Conservation (phyloP, 64 coral and sea anemone genomes). For the Pachyseris speciosa region DNA sequence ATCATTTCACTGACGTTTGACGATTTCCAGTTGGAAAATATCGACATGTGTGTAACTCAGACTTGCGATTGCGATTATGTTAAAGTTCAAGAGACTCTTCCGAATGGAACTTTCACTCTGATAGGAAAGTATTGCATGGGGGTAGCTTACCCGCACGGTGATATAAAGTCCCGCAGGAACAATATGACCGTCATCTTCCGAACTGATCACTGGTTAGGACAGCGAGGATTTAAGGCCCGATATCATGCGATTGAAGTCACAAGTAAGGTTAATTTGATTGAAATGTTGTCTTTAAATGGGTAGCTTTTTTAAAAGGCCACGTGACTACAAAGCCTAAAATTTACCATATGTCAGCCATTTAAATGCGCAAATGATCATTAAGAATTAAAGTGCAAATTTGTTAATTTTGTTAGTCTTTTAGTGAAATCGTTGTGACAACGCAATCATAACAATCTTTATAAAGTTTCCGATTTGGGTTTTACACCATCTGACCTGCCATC, state of each 20-base stretch:
- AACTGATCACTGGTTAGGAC: neutral
- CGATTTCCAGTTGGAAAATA: conserved; percentile 1
- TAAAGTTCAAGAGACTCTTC: neutral
- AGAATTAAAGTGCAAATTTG: too few relatives aligned
- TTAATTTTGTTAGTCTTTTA: too few relatives aligned
- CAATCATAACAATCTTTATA: too few relatives aligned
- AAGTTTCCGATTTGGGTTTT: too few relatives aligned
- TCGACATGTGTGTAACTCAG: neutral
- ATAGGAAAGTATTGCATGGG: conserved; percentile 47
- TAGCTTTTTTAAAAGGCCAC: too few relatives aligned
- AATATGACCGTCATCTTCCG: conserved; percentile 3
- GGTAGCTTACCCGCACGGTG: neutral
- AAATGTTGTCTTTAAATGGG: too few relatives aligned
- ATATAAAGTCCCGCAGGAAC: neutral
- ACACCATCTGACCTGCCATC: too few relatives aligned
- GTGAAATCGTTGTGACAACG: too few relatives aligned
- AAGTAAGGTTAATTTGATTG: neutral
- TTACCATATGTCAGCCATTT: too few relatives aligned
- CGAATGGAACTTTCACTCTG: neutral
- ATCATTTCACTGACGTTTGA: conserved; percentile 14
- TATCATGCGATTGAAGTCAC: conserved; percentile 12
- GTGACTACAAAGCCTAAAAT: too few relatives aligned
- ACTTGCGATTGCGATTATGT: conserved; percentile 23
- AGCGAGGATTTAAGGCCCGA: neutral
- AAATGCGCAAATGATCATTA: too few relatives aligned